Evolutionary conservation across 2,888 invertebrate genomes (phyloP), one percentile per base, ranked within the genome.

Genomic region (Drymonia ruficornis): DNA sequence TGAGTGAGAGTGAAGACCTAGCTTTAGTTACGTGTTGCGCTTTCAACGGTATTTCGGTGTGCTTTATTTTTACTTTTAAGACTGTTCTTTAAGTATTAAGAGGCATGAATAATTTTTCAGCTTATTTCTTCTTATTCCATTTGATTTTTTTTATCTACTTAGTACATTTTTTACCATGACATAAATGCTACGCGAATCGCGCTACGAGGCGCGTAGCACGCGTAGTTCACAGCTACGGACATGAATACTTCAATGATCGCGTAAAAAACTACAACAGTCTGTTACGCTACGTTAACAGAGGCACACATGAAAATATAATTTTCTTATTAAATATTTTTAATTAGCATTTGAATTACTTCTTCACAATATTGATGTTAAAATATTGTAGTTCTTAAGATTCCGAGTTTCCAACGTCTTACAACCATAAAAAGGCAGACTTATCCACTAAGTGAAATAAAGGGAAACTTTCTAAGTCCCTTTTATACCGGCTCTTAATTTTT

Each of bases 1-100:
- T 71, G 61, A 87, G 88, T 81, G 90, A 90, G 83, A 91, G 91
- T 91, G 91, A 90, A 89, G 81, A 76, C 73, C 75, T 72, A 66
- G 68, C 70, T 75, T 85, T 18, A 47, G 34, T 34, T 84, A 88
- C 89, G 89, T 89, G 89, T 89, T 89, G 89, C 89, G 82, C 80
- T 74, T 72, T 64, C 79, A 76, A 53, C 56, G 61, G 71, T 74
- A 72, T 81, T 81, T 75, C 65, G 70, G 78, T 72, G 73, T 23
- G 23, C 23, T 23, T 23, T 76, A 80, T 76, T 74, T 78, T 78
- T 65, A 68, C 67, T 2, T 23, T 23, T 23, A 2, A 7, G 4
- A 23, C 23, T 23, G 23, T 6, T 6, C 23, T 23, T 23, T 2
- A 23, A 23, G 0, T 2, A 23, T 23, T 23, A 23, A 23, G 23